Percentiles rank a stretch among this genome's conserved stretches.
phyloP scores from a whole-genome alignment of 1,140 invertebrate species.

The Alviniconcha marisindica region DNA sequence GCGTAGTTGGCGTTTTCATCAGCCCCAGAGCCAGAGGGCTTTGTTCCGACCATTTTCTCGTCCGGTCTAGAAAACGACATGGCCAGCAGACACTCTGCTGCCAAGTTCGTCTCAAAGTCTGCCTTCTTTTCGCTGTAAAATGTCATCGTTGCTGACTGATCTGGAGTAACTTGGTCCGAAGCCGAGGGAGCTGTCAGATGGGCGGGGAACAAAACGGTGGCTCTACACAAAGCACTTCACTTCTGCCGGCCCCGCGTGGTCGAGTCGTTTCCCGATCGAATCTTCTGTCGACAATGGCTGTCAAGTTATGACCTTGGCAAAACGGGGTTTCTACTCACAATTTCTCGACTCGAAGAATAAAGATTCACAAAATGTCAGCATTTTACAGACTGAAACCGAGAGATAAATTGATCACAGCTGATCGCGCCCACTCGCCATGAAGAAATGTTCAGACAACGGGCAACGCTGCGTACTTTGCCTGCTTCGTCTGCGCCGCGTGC shows the following conservation, averaged over 20 bases:
- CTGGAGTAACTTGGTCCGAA: not conserved
- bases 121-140: slow-evolving; percentile 38
- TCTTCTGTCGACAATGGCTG: slow-evolving; percentile 17
- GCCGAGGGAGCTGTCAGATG: slow-evolving; percentile 16
- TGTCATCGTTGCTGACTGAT: slow-evolving; percentile 47
- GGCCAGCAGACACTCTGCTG: slow-evolving; percentile 80
- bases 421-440: slow-evolving; percentile 25
- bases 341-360: not conserved
- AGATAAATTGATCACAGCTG: slow-evolving; percentile 12
- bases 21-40: slow-evolving; percentile 7
- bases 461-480: slow-evolving; percentile 24
- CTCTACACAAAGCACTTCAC: slow-evolving; percentile 34
- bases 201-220: slow-evolving; percentile 25
- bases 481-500: slow-evolving; percentile 52
- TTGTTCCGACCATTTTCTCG: slow-evolving; percentile 32
- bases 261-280: slow-evolving; percentile 25
- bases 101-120: slow-evolving; percentile 79
- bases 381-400: not conserved
- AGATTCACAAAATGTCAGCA: not conserved
- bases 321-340: not conserved
- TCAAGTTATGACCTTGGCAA: slow-evolving; percentile 11
- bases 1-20: slow-evolving; percentile 40
- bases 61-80: slow-evolving; percentile 76
- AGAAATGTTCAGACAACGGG: slow-evolving; percentile 32
- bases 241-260: slow-evolving; percentile 22